Percentiles rank a stretch among this genome's conserved stretches.
Conservation (phyloP, 1,140 invertebrate genomes). For the Solenopsis invicta region DNA sequence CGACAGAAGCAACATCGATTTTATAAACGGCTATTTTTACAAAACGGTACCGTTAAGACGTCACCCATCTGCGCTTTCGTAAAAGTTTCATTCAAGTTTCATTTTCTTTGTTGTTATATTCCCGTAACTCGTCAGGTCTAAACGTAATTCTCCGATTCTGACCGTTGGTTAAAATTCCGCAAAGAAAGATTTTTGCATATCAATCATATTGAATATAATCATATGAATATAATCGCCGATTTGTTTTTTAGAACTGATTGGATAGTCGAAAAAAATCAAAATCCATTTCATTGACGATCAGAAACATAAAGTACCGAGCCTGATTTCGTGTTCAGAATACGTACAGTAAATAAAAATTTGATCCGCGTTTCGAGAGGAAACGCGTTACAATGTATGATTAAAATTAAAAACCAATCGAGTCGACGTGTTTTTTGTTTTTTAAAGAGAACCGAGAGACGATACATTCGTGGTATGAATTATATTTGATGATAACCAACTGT, state of each 20-base stretch:
- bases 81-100: neutral
- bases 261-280: neutral
- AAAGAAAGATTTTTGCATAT: neutral
- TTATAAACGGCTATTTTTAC: conserved; percentile 14
- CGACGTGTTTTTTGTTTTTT: neutral
- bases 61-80: neutral
- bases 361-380: neutral
- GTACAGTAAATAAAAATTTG: neutral
- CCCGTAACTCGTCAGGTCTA: neutral
- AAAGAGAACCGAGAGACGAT: neutral
- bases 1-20: conserved; percentile 45
- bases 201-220: conserved; percentile 27
- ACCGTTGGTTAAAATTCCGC: neutral
- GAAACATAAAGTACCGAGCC: neutral
- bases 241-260: neutral
- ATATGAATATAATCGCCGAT: neutral
- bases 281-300: neutral
- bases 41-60: neutral
- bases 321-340: neutral
- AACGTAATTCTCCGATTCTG: neutral
- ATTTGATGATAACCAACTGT: neutral
- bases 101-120: neutral
- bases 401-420: neutral
- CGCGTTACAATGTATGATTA: neutral
- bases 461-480: conserved; percentile 10